Evolutionary conservation across 2,888 invertebrate genomes (phyloP), one percentile per base, ranked within the genome.

Genomic region (Drosophila differens): DNA sequence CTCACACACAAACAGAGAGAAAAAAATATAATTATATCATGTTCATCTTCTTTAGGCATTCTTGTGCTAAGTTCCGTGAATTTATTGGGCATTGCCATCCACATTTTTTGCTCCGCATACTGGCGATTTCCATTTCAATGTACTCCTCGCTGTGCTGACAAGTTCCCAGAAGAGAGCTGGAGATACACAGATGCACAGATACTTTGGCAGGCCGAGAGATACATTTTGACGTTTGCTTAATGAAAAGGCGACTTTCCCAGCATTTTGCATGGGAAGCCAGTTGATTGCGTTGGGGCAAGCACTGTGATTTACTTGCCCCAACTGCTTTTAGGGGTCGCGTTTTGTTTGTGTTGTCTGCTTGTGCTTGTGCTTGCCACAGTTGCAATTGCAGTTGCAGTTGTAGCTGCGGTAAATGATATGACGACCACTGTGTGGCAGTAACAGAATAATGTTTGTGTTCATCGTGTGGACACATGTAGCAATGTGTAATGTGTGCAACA

Each of bases 241-340:
- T 86, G 88, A 85, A 86, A 87, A 80, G 59, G 85, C 85, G 72
- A 70, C 80, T 61, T 86, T 86, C 85, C 88, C 85, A 82, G 76
- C 80, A 58, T 67, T 71, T 75, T 70, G 79, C 73, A 81, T 89
- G 86, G 89, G 89, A 76, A 75, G 77, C 81, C 64, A 33, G 67
- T 73, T 73, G 78, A 82, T 83, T 76, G 65, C 59, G 35, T 60
- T 64, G 66, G 66, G 63, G 63, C 72, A 76, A 76, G 52, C 80
- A 72, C 89, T 79, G 85, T 87, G 85, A 85, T 85, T 85, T 85
- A 82, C 86, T 81, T 72, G 32, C 61, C 49, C 51, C 55, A 19
- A 52, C 58, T 41, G n/a, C 57, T 28, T 14, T 57, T 35, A 39
- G 57, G 57, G 57, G 57, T 57, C 57, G 57, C 25, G 19, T 25